Conservation (phyloP, 2,797 vertebrate genomes). For the Meda fulgida region DNA sequence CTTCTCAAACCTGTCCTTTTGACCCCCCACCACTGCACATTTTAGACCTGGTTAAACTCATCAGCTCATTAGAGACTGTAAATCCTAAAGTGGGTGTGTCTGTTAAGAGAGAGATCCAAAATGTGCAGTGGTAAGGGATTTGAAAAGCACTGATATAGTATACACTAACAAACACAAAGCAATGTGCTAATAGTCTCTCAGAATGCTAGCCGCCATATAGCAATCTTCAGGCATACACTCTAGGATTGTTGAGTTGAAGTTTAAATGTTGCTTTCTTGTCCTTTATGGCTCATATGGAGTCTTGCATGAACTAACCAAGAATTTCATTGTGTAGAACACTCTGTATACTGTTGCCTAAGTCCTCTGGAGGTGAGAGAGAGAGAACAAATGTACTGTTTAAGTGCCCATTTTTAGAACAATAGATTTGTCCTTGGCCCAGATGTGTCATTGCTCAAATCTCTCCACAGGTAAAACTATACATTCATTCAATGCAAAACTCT, state of each 20-base stretch:
- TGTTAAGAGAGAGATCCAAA: no score
- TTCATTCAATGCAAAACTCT: conserved; percentile 37
- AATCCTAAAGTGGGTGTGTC: no score
- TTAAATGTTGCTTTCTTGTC: background rate
- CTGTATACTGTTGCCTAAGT: conserved; percentile 3
- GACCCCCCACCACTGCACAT: no score
- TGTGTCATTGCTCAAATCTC: conserved; percentile 25
- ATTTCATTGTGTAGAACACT: background rate
- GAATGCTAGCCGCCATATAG: background rate
- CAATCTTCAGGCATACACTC: background rate
- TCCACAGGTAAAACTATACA: conserved; percentile 23
- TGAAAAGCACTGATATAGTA: no score
- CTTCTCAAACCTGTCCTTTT: no score
- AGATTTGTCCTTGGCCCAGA: conserved; percentile 48
- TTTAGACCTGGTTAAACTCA: no score
- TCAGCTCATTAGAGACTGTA: no score
- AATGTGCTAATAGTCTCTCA: background rate
- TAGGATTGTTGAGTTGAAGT: background rate
- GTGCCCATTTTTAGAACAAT: conserved; percentile 31
- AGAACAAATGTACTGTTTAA: background rate
- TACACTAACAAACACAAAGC: background rate
- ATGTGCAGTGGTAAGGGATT: no score
- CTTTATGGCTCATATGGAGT: background rate
- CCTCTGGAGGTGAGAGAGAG: background rate
- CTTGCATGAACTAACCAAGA: background rate